Evolutionary conservation across 2,113 vertebrate genomes (phyloP).

Genomic region (Myrmecophaga tridactyla): DNA sequence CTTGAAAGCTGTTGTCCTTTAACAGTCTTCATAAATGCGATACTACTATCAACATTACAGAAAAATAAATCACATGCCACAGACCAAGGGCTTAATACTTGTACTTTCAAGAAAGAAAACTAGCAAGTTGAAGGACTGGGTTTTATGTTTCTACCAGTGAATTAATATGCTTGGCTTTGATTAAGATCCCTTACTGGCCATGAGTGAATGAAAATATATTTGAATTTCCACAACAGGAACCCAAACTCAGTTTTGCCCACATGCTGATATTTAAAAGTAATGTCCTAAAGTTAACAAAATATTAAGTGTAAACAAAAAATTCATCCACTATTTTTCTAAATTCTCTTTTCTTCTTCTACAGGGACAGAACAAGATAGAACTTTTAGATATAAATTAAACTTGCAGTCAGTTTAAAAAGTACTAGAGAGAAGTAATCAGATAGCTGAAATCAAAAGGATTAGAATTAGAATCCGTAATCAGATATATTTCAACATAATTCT

Average conservation of each 20-base stretch:
- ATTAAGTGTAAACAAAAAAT: conserved; percentile 3
- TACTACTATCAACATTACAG: not conserved
- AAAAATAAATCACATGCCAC: not conserved
- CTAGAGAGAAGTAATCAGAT: not conserved
- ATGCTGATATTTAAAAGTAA: conserved; percentile 1
- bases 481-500: not conserved
- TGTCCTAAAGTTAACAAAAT: not conserved
- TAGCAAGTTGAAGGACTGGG: not conserved
- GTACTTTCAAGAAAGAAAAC: not conserved
- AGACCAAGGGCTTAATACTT: not conserved
- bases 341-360: conserved; percentile 26
- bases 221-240: conserved; percentile 22
- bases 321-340: conserved; percentile 20
- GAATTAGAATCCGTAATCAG: not conserved
- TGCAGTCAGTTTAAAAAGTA: not conserved
- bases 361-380: not conserved
- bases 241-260: not conserved
- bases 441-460: not conserved
- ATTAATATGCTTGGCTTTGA: not conserved
- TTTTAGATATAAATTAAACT: conserved; percentile 27
- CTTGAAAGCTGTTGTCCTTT: not conserved
- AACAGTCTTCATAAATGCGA: not conserved
- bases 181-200: not conserved
- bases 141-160: not conserved
- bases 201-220: not conserved